Conservation (phyloP, 2,113 vertebrate genomes). For the Otolemur garnettii region DNA sequence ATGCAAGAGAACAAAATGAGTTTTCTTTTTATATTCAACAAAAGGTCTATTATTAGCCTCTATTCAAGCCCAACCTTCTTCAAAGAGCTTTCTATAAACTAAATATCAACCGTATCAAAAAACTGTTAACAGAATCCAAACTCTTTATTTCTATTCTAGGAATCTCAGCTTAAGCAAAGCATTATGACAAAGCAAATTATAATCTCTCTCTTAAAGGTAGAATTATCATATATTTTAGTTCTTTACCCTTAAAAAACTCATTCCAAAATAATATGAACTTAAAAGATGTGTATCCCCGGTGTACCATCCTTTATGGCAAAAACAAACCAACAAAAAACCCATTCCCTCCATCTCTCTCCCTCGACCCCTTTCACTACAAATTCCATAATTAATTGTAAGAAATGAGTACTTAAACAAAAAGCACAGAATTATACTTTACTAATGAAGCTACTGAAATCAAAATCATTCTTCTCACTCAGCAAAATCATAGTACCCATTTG, state of each 20-base stretch:
- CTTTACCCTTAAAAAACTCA: conserved; percentile 51
- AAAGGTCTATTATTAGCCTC: conserved; percentile 77
- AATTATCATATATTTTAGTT: conserved; percentile 36
- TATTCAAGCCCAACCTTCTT: conserved; percentile 36
- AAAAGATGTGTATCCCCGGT: neutral
- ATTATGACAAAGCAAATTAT: neutral
- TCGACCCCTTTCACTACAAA: neutral
- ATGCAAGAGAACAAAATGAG: conserved; percentile 69
- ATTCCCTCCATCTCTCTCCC: neutral
- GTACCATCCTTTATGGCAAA: neutral
- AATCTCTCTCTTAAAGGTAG: conserved; percentile 24
- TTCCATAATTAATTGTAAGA: neutral
- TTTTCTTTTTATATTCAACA: conserved; percentile 79
- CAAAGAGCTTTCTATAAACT: conserved; percentile 64
- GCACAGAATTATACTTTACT: neutral
- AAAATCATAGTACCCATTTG: conserved; percentile 41
- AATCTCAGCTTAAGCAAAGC: conserved; percentile 1
- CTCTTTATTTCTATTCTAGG: conserved; percentile 55
- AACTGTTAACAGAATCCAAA: conserved; percentile 37
- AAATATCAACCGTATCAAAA: conserved; percentile 60
- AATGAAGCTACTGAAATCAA: conserved; percentile 17
- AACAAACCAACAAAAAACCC: neutral
- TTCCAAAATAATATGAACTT: conserved; percentile 23
- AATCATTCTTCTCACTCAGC: neutral
- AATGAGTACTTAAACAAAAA: neutral